These are phyloP conservation scores for Semaprochilodus insignis DNA, from an alignment of 2,797 vertebrate species.

Conservation along the genomic window DNA sequence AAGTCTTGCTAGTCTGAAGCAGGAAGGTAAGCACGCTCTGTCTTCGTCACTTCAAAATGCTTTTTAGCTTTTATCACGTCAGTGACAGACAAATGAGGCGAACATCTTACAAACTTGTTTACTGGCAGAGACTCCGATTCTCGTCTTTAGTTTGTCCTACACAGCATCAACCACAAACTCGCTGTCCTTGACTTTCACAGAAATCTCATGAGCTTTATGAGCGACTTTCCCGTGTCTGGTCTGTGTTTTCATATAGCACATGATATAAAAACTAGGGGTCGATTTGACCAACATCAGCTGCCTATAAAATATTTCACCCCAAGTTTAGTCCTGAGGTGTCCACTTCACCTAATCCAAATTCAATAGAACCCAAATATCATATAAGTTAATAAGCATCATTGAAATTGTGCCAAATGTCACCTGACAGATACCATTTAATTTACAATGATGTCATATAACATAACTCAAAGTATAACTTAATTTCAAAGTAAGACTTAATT, in stretches of 20 bases:
- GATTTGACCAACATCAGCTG: no score
- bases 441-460: no score
- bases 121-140: not conserved
- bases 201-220: not conserved
- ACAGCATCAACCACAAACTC: not conserved
- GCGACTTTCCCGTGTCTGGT: not conserved
- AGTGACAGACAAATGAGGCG: slow-evolving; percentile 7
- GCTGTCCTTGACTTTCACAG: not conserved
- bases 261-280: not conserved
- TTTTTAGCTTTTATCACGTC: not conserved
- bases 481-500: no score
- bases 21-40: not conserved
- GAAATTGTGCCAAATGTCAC: no score
- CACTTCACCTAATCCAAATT: no score
- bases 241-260: not conserved
- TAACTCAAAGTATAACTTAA: no score
- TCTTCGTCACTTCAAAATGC: not conserved
- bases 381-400: no score
- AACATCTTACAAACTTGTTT: not conserved
- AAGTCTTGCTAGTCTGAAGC: not conserved
- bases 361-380: no score
- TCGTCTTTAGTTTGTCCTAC: not conserved
- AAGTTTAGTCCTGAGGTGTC: no score
- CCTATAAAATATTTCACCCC: not conserved
- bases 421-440: no score